Evolutionary conservation across 2,888 invertebrate species (phyloP).

Genomic region (Apodemia mormo): DNA sequence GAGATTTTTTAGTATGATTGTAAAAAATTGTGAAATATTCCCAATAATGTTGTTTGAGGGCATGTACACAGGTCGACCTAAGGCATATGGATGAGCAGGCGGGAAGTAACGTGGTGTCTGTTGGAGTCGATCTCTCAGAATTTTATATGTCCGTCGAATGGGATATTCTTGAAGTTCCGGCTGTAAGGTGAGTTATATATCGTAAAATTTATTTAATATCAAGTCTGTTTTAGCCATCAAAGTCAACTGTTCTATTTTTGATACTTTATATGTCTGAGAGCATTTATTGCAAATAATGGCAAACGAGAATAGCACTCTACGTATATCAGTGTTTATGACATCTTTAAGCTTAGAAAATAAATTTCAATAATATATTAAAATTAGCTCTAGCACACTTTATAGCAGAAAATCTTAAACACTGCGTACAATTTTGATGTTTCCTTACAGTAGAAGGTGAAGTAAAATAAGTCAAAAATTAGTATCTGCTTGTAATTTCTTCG

Average conservation of each 20-base stretch:
- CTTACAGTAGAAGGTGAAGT: too few relatives aligned
- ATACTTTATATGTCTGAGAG: background rate
- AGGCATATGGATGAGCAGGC: slow-evolving; percentile 95
- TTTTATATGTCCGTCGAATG: slow-evolving; percentile 99
- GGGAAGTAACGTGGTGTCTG: slow-evolving; percentile 93
- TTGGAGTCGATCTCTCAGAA: slow-evolving; percentile 97
- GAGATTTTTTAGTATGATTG: background rate
- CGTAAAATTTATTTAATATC: background rate
- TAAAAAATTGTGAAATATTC: slow-evolving; percentile 15
- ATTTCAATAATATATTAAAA: too few relatives aligned
- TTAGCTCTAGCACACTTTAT: too few relatives aligned
- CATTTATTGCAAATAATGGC: background rate
- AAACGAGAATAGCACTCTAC: background rate
- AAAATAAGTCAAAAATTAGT: too few relatives aligned
- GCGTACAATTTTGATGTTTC: too few relatives aligned
- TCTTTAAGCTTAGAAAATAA: too few relatives aligned
- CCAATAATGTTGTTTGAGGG: slow-evolving; percentile 40
- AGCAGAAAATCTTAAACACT: too few relatives aligned
- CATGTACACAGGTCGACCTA: slow-evolving; percentile 89
- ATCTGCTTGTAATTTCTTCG: too few relatives aligned
- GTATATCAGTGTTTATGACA: background rate
- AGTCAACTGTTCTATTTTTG: background rate
- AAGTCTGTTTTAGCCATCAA: background rate
- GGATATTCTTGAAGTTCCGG: slow-evolving; percentile 98
- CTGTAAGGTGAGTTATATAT: slow-evolving; percentile 86